Conservation (phyloP, 2,888 invertebrate species). For the Phyto melanocephala region DNA sequence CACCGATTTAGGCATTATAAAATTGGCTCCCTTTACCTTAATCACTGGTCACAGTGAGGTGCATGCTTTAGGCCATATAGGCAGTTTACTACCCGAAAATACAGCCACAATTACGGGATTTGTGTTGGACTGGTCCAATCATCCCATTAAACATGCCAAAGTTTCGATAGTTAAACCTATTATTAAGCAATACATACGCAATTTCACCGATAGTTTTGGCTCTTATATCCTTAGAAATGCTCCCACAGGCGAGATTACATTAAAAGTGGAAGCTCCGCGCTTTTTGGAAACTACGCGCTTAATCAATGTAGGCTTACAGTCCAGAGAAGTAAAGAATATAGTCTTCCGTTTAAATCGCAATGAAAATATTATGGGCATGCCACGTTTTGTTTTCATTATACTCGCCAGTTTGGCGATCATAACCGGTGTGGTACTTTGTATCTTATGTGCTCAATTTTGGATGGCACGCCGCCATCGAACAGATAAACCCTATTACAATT, state of each 20-base stretch:
- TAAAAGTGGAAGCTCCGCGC: slow-evolving; percentile 82
- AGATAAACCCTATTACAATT: slow-evolving; percentile 76
- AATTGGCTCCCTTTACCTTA: slow-evolving; percentile 67
- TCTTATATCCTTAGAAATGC: slow-evolving; percentile 71
- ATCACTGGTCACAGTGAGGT: slow-evolving; percentile 71
- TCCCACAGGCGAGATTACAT: slow-evolving; percentile 78
- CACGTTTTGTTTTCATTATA: slow-evolving; percentile 87
- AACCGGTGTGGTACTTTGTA: slow-evolving; percentile 71
- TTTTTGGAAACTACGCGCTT: slow-evolving; percentile 80
- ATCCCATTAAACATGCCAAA: slow-evolving; percentile 80
- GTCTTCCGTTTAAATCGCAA: slow-evolving; percentile 85
- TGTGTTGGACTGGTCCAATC: slow-evolving; percentile 82
- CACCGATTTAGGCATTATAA: slow-evolving; percentile 70
- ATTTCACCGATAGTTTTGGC: slow-evolving; percentile 74
- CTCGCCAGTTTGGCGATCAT: slow-evolving; percentile 82
- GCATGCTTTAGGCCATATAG: slow-evolving; percentile 49
- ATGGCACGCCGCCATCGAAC: slow-evolving; percentile 70
- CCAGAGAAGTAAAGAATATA: slow-evolving; percentile 81
- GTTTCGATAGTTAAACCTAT: slow-evolving; percentile 79
- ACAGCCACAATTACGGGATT: slow-evolving; percentile 79
- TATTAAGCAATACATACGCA: slow-evolving; percentile 75
- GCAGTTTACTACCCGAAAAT: slow-evolving; percentile 14
- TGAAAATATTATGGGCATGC: slow-evolving; percentile 86
- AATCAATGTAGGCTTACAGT: slow-evolving; percentile 74
- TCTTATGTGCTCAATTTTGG: slow-evolving; percentile 74